Evolutionary conservation across 2,888 invertebrate genomes (phyloP).

Genomic region (Abrostola triplasia): DNA sequence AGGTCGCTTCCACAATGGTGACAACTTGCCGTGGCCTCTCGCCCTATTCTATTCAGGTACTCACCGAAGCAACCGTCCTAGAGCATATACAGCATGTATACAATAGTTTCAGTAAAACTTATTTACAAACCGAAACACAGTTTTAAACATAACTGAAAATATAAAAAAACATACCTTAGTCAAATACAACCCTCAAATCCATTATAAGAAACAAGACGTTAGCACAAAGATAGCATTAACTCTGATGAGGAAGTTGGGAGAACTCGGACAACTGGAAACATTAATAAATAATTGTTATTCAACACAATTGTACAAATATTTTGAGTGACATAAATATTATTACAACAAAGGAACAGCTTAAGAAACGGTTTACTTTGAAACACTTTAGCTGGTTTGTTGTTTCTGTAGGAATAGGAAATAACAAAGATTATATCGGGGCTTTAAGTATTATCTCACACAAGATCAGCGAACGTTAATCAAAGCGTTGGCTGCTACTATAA

Average conservation of each 20-base stretch:
- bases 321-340: conserved; percentile 15
- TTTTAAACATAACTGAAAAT: background rate
- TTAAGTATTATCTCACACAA: conserved; percentile 41
- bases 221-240: conserved; percentile 14
- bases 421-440: conserved; percentile 26
- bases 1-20: too few species aligned
- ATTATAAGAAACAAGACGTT: conserved; percentile 21
- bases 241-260: conserved; percentile 23
- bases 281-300: conserved; percentile 20
- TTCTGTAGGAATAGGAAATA: conserved; percentile 20
- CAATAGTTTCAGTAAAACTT: too few species aligned
- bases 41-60: too few species aligned
- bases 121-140: background rate
- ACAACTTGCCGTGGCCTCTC: too few species aligned
- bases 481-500: conserved; percentile 35
- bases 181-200: conserved; percentile 20
- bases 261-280: conserved; percentile 23
- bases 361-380: conserved; percentile 4
- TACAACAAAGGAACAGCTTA: conserved; percentile 7
- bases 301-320: conserved; percentile 21
- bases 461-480: conserved; percentile 48
- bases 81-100: too few species aligned
- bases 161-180: conserved; percentile 5
- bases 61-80: too few species aligned
- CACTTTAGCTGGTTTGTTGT: conserved; percentile 10